Conservation (phyloP, 2,113 vertebrate genomes). For the Delphinapterus leucas region DNA sequence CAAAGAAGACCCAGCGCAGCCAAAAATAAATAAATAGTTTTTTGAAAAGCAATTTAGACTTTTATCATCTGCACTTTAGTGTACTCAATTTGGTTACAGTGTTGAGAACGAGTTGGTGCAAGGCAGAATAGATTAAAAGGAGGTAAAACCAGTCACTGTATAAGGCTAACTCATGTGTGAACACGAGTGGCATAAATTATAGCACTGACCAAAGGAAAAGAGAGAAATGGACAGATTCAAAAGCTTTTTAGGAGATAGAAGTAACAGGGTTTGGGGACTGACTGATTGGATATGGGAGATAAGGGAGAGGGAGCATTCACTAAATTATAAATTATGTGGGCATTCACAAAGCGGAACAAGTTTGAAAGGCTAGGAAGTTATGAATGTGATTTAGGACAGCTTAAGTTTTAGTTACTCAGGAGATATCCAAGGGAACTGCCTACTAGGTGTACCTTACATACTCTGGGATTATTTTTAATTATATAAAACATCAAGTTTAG, state of each 20-base stretch:
- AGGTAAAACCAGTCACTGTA: not conserved
- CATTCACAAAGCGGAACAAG: not conserved
- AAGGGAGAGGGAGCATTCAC: not conserved
- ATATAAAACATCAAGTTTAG: not conserved
- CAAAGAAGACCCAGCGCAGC: too few species aligned
- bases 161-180: not conserved
- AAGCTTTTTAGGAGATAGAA: not conserved
- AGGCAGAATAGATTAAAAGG: not conserved
- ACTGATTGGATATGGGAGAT: not conserved
- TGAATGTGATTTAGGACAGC: not conserved
- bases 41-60: slow-evolving; percentile 6
- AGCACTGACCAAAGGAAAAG: not conserved
- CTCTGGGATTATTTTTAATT: not conserved
- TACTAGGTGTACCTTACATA: not conserved
- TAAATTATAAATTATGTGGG: not conserved
- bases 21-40: too few species aligned
- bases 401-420: slow-evolving; percentile 10
- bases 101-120: not conserved
- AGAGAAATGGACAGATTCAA: not conserved
- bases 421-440: not conserved
- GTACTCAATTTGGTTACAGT: not conserved
- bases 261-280: not conserved
- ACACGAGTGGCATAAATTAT: not conserved
- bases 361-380: not conserved
- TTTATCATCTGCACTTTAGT: not conserved